phyloP scores from a whole-genome alignment of 2,797 vertebrate genomes.

The Chromis chromis region DNA sequence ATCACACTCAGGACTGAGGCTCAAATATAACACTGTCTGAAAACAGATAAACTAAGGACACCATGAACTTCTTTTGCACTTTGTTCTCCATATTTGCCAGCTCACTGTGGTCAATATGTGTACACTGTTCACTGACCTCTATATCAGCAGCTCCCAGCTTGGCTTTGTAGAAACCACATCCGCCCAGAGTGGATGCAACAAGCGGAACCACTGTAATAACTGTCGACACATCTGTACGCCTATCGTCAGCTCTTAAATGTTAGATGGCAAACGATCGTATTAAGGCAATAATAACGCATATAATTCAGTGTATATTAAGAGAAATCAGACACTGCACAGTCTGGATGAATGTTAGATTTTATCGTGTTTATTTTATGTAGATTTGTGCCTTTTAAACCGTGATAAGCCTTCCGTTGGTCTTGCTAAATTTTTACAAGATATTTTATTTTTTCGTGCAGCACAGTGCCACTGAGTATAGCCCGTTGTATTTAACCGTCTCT shows the following conservation, averaged over 20 bases:
- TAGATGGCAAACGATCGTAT: slow-evolving; percentile 56
- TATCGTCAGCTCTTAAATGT: slow-evolving; percentile 55
- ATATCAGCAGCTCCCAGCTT: slow-evolving; percentile 13
- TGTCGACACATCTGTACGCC: slow-evolving; percentile 41
- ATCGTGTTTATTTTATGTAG: slow-evolving; percentile 46
- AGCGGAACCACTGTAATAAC: slow-evolving; percentile 20
- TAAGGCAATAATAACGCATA: slow-evolving; percentile 56
- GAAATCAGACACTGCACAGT: slow-evolving; percentile 39
- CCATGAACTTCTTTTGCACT: slow-evolving; percentile 21
- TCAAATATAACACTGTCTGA: neutral
- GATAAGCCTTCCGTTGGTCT: slow-evolving; percentile 45
- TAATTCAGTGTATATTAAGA: slow-evolving; percentile 25
- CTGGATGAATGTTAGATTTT: slow-evolving; percentile 33
- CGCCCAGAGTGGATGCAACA: slow-evolving; percentile 1
- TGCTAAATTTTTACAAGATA: slow-evolving; percentile 37
- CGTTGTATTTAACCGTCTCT: slow-evolving; percentile 12
- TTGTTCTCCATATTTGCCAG: slow-evolving; percentile 20
- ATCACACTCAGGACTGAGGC: neutral
- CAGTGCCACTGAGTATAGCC: slow-evolving; percentile 32
- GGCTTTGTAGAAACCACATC: slow-evolving; percentile 33
- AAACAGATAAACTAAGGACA: neutral
- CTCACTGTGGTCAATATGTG: slow-evolving; percentile 25
- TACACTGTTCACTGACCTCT: slow-evolving; percentile 4
- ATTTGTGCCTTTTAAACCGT: slow-evolving; percentile 64
- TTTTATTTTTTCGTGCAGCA: slow-evolving; percentile 33